Conservation (phyloP, 2,888 invertebrate genomes). For the Loripinus fragilis region DNA sequence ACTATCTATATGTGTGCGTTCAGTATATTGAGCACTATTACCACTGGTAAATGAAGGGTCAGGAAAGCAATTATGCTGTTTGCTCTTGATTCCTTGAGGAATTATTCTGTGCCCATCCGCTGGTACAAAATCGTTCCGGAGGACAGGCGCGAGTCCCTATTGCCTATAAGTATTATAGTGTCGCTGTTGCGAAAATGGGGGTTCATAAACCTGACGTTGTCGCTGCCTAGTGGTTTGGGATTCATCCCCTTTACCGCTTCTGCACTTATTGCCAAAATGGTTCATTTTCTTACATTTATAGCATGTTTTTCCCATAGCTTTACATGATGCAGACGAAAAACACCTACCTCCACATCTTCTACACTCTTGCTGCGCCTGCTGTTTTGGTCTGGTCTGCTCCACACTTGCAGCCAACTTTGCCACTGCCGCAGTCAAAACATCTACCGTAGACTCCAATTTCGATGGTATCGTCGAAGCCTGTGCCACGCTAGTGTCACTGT, state of each 20-base stretch:
- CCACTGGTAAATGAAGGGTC: no score
- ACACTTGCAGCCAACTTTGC: slow-evolving; percentile 13
- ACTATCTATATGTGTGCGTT: no score
- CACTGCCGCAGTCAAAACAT: slow-evolving; percentile 32
- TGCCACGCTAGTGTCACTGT: not conserved
- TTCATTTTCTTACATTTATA: slow-evolving; percentile 27
- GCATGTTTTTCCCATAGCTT: slow-evolving; percentile 25
- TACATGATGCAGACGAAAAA: slow-evolving; percentile 19
- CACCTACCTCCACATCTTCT: slow-evolving; percentile 23
- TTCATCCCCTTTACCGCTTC: not conserved
- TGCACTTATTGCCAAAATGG: slow-evolving; percentile 25
- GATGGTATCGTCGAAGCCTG: not conserved
- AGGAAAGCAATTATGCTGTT: no score
- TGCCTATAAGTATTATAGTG: not conserved
- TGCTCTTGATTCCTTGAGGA: not conserved
- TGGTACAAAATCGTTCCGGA: slow-evolving; percentile 6
- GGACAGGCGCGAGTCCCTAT: slow-evolving; percentile 43
- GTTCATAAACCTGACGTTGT: not conserved
- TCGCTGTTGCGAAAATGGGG: not conserved
- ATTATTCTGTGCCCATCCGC: slow-evolving; percentile 31
- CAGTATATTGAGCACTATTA: no score
- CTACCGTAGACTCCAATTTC: slow-evolving; percentile 17
- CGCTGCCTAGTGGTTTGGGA: not conserved
- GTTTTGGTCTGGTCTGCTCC: not conserved
- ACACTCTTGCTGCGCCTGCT: not conserved